Conservation (phyloP, 2,888 invertebrate genomes). For the Serrognathus titanus region DNA sequence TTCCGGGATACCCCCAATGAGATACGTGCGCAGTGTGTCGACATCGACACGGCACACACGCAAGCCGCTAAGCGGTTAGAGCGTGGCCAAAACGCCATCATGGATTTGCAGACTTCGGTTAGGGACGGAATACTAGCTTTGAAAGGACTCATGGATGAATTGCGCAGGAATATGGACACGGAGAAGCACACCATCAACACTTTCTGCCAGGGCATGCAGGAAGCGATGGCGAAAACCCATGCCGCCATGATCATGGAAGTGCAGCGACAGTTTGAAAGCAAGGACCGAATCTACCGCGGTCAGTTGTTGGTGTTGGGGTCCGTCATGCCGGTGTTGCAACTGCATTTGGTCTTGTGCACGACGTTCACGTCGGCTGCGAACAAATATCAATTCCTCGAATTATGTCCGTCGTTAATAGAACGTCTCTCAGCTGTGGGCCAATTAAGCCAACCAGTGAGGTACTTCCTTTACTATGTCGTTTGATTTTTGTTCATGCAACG, state of each 20-base stretch:
- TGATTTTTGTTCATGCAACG: neutral
- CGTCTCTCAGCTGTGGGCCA: slow-evolving; percentile 63
- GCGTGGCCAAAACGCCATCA: slow-evolving; percentile 52
- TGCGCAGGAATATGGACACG: slow-evolving; percentile 61
- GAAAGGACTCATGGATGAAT: slow-evolving; percentile 64
- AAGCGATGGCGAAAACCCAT: slow-evolving; percentile 65
- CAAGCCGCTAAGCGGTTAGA: slow-evolving; percentile 69
- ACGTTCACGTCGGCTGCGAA: slow-evolving; percentile 69
- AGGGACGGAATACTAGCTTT: slow-evolving; percentile 64
- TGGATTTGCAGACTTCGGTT: slow-evolving; percentile 57
- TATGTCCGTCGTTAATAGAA: slow-evolving; percentile 65
- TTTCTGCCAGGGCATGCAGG: slow-evolving; percentile 63
- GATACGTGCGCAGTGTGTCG: slow-evolving; percentile 65
- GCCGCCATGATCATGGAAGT: slow-evolving; percentile 63
- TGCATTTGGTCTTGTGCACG: slow-evolving; percentile 67
- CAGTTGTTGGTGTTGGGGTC: slow-evolving; percentile 51
- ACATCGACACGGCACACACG: slow-evolving; percentile 71
- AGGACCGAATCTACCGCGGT: slow-evolving; percentile 46
- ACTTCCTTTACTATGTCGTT: slow-evolving; percentile 8
- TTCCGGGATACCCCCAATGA: slow-evolving; percentile 68
- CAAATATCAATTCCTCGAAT: slow-evolving; percentile 70
- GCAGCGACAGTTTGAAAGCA: slow-evolving; percentile 59
- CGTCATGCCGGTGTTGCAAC: slow-evolving; percentile 65
- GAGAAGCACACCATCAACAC: slow-evolving; percentile 65
- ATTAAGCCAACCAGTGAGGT: slow-evolving; percentile 60